Conservation (phyloP, 2,113 vertebrate genomes). For the Propithecus coquereli region DNA sequence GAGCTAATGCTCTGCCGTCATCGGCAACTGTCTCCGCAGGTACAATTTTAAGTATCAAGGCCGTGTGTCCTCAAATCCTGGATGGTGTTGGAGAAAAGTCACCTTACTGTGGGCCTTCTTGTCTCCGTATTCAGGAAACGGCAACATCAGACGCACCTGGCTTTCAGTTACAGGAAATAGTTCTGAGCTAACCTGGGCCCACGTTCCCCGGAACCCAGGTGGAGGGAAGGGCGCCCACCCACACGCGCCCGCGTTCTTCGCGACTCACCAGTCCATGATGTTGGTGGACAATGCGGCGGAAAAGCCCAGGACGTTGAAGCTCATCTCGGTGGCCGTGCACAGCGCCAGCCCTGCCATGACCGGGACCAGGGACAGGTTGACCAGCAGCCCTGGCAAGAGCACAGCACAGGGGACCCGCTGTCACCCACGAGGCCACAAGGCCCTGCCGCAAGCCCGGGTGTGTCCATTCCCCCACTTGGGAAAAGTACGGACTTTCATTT, state of each 20-base stretch:
- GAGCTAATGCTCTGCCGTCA: too few species aligned
- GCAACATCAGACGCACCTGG: accelerated
- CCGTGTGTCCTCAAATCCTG: too few species aligned
- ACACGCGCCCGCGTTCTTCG: accelerated
- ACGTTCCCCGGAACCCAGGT: accelerated
- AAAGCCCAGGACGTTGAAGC: conserved; percentile 96
- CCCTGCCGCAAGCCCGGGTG: accelerated
- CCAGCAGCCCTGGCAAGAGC: conserved; percentile 88
- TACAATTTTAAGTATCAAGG: neutral
- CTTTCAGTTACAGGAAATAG: accelerated
- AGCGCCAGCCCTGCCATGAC: conserved; percentile 95
- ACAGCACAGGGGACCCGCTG: accelerated
- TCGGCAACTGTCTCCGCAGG: neutral
- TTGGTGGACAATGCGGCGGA: conserved; percentile 96
- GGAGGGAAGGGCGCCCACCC: accelerated
- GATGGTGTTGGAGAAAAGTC: accelerated
- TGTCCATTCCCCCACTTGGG: accelerated
- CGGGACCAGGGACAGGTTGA: conserved; percentile 93
- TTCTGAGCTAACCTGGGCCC: accelerated
- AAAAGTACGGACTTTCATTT: neutral
- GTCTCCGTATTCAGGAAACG: neutral
- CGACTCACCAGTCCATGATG: conserved; percentile 96
- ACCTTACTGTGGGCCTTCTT: accelerated
- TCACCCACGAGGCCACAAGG: accelerated
- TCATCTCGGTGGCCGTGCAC: conserved; percentile 94